These are phyloP conservation scores for Narcine bancroftii DNA, from an alignment of 2,113 vertebrate genomes.

Conservation along the genomic window DNA sequence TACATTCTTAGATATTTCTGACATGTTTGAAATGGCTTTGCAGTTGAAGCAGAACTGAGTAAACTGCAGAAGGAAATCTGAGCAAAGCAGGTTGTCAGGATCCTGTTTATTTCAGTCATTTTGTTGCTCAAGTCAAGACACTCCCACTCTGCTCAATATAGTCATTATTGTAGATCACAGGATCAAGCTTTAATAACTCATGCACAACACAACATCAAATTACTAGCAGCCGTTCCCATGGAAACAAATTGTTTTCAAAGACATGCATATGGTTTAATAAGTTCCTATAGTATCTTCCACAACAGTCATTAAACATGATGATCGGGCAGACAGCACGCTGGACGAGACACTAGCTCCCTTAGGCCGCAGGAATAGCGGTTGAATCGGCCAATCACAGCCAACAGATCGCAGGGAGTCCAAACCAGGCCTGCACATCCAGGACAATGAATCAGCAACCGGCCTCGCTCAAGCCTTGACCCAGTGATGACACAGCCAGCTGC, in stretches of 20 bases:
- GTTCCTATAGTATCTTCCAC: not conserved
- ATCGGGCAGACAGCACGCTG: no score
- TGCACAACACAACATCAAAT: conserved; percentile 15
- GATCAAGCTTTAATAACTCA: conserved; percentile 26
- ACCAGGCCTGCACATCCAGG: no score
- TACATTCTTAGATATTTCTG: not conserved
- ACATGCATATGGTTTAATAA: not conserved
- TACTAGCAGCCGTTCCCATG: conserved; percentile 15
- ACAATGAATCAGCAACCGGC: no score
- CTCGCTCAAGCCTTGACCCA: no score
- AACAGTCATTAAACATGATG: no score
- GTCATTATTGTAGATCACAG: not conserved
- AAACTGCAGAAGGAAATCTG: not conserved
- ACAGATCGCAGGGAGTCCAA: no score
- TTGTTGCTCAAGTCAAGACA: conserved; percentile 5
- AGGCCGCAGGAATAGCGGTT: no score
- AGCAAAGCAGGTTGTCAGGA: not conserved
- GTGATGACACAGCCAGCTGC: no score
- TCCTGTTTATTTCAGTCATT: not conserved
- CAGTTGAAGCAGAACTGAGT: not conserved
- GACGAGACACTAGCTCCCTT: no score
- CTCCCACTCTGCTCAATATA: not conserved
- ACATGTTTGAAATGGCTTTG: not conserved
- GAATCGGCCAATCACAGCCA: no score
- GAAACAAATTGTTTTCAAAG: conserved; percentile 15